phyloP scores from a whole-genome alignment of 2,797 vertebrate genomes.

The Rhinophrynus dorsalis region DNA sequence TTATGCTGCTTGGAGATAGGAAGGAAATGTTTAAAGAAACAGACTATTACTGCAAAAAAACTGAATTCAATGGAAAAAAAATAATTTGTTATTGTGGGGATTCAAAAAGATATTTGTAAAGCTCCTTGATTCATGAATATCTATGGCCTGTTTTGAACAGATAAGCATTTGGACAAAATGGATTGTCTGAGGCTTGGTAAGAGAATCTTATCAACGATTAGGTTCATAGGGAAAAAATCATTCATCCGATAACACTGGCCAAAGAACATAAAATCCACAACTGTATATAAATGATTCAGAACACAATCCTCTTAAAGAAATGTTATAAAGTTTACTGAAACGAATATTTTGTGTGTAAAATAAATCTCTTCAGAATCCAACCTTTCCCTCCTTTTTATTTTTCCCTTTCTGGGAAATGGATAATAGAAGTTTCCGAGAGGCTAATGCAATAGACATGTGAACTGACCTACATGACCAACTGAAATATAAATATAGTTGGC shows the following conservation, averaged over 20 bases:
- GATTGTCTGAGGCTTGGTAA: constrained; percentile 1
- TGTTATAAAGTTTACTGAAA: constrained; percentile 20
- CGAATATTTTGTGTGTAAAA: constrained; percentile 30
- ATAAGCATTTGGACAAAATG: constrained; percentile 21
- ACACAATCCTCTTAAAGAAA: constrained; percentile 20
- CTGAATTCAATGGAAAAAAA: not conserved
- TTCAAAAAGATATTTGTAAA: constrained; percentile 13
- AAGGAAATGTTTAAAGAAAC: not conserved
- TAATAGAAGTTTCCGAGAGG: not conserved
- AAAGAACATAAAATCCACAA: not conserved
- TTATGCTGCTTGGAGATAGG: too few relatives aligned
- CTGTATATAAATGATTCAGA: not conserved
- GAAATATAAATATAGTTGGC: not conserved
- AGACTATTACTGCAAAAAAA: not conserved
- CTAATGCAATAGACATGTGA: not conserved
- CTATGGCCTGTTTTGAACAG: constrained; percentile 13
- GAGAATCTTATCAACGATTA: constrained; percentile 27
- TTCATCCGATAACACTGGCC: constrained; percentile 13
- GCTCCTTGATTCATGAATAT: not conserved
- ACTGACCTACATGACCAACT: not conserved
- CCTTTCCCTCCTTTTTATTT: not conserved
- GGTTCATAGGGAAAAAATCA: not conserved
- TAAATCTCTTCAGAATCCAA: constrained; percentile 9
- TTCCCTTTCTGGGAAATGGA: not conserved
- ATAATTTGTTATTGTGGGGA: not conserved